Evolutionary conservation across 2,888 invertebrate genomes (phyloP).

Genomic region (Sarcophaga subvicina): DNA sequence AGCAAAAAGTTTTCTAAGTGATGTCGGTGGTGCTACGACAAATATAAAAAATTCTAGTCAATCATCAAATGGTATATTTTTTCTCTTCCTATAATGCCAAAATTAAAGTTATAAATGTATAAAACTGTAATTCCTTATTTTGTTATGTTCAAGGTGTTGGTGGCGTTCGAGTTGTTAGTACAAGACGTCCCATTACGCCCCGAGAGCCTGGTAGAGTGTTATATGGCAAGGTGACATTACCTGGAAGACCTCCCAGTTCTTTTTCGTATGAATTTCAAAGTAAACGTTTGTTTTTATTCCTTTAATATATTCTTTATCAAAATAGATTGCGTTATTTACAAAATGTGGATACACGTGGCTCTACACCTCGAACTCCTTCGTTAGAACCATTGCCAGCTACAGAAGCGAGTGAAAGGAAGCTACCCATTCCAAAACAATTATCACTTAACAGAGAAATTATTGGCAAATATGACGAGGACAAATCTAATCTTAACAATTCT

Average conservation of each 20-base stretch:
- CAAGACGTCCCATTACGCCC: slow-evolving; percentile 93
- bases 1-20: slow-evolving; percentile 85
- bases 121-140: not conserved
- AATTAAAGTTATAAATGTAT: not conserved
- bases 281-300: too few species aligned
- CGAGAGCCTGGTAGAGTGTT: slow-evolving; percentile 90
- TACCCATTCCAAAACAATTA: slow-evolving; percentile 5
- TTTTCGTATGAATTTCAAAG: slow-evolving; percentile 84
- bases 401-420: slow-evolving; percentile 50
- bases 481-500: not conserved
- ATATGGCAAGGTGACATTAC: slow-evolving; percentile 85
- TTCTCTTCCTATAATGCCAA: not conserved
- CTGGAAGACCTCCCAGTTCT: slow-evolving; percentile 88
- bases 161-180: slow-evolving; percentile 84
- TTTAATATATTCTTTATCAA: not conserved
- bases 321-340: slow-evolving; percentile 86
- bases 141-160: slow-evolving; percentile 69
- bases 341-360: slow-evolving; percentile 79
- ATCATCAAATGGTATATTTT: slow-evolving; percentile 62
- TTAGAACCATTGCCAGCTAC: slow-evolving; percentile 77
- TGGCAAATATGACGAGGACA: not conserved
- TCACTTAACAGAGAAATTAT: slow-evolving; percentile 18
- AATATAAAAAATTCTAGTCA: slow-evolving; percentile 37
- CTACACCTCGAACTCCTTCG: slow-evolving; percentile 78
- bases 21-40: slow-evolving; percentile 56